Percentiles rank a stretch among this genome's conserved stretches.
Evolutionary conservation across 2,888 invertebrate species (phyloP).

Genomic region (Pegoplata infirma): DNA sequence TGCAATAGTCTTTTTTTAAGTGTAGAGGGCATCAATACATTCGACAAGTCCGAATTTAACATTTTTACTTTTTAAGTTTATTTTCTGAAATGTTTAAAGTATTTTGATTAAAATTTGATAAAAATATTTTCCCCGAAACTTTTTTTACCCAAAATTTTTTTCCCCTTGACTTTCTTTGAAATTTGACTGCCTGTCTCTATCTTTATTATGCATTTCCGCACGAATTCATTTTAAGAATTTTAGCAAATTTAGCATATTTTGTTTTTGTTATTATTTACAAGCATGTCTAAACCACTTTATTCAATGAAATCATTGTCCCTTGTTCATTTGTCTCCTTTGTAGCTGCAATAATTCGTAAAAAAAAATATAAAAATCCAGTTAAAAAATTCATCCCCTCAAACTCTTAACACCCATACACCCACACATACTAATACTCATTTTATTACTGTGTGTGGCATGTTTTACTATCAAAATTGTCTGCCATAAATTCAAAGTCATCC

Average conservation of each 20-base stretch:
- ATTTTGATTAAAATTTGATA: too few species aligned
- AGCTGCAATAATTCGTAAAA: too few species aligned
- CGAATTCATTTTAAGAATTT: slow-evolving; percentile 6
- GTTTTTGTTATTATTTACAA: background rate
- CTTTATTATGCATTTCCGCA: slow-evolving; percentile 6
- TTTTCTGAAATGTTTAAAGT: too few species aligned
- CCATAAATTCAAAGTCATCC: slow-evolving; percentile 50
- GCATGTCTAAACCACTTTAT: background rate
- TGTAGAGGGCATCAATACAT: too few species aligned
- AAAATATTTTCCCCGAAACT: too few species aligned
- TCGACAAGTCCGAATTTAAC: too few species aligned
- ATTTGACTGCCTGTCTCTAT: too few species aligned
- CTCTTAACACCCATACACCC: background rate
- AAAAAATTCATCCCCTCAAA: background rate
- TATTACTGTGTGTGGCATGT: background rate
- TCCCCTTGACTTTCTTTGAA: too few species aligned
- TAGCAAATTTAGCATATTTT: slow-evolving; percentile 14
- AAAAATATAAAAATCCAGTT: too few species aligned
- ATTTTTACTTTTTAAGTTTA: too few species aligned
- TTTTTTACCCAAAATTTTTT: too few species aligned
- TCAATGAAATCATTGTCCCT: slow-evolving; percentile 17
- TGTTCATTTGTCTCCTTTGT: background rate
- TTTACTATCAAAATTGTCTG: slow-evolving; percentile 45
- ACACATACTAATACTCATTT: background rate
- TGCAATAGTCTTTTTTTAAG: too few species aligned